These are phyloP conservation scores for Kryptopterus vitreolus DNA, from an alignment of 2,797 vertebrate genomes.

Conservation along the genomic window DNA sequence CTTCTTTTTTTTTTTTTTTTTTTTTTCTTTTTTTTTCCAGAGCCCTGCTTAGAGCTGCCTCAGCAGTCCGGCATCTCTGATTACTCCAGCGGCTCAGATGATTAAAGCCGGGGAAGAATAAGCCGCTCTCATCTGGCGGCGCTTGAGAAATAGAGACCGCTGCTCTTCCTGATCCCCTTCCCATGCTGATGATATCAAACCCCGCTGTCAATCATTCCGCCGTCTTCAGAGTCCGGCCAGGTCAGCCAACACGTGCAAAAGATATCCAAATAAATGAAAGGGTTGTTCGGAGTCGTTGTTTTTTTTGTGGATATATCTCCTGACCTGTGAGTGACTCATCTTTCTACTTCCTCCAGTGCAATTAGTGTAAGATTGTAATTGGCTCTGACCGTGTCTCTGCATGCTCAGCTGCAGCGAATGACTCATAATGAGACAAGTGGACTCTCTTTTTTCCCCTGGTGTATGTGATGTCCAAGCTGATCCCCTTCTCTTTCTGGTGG, in stretches of 20 bases:
- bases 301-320: neutral
- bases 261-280: neutral
- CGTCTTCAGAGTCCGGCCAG: constrained; percentile 15
- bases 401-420: constrained; percentile 39
- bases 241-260: constrained; percentile 31
- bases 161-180: constrained; percentile 12
- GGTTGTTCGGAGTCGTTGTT: constrained; percentile 11
- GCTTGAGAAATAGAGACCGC: constrained; percentile 36
- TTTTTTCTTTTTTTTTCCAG: neutral
- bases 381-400: constrained; percentile 29
- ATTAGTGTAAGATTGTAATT: constrained; percentile 45
- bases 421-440: constrained; percentile 53
- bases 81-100: constrained; percentile 15
- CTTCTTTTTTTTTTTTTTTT: neutral
- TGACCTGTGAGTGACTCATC: constrained; percentile 26
- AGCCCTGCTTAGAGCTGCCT: constrained; percentile 25
- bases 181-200: constrained; percentile 49
- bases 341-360: constrained; percentile 28
- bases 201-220: constrained; percentile 49
- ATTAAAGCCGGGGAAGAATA: constrained; percentile 34
- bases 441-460: constrained; percentile 46
- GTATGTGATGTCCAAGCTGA: constrained; percentile 51
- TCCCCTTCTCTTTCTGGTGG: constrained; percentile 29
- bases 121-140: constrained; percentile 32
- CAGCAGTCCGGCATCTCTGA: constrained; percentile 40